Evolutionary conservation across 2,797 vertebrate species (phyloP), one percentile per base, ranked within the genome.

Genomic region (Eupleurogrammus muticus): DNA sequence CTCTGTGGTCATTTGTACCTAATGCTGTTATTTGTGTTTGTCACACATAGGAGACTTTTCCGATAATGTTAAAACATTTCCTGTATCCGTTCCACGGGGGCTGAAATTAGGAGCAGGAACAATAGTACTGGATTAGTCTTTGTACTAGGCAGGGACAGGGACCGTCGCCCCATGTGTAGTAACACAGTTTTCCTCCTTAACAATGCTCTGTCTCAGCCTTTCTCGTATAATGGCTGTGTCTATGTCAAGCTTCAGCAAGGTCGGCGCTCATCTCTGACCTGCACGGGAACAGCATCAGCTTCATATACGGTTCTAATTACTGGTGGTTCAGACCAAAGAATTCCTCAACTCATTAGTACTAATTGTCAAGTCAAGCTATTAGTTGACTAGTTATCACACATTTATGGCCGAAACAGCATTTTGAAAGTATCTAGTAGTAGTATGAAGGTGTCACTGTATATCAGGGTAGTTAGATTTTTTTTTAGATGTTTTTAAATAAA

Each of bases 181-280:
- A 80, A 58, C 82, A 78, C 52, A 64, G 42, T 73, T 63, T 74
- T 63, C 13, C 38, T 35, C 57, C 50, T 38, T 53, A 32, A 86
- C 80, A 87, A 76, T 83, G 47, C 60, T 71, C 52, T 4, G 3
- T 75, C 48, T 80, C 70, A 73, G 44, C 38, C 40, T 34, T n/a
- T 67, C 36, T 66, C 28, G 38, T 3, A 38, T 35, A 74, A 79
- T 60, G 21, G n/a, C 38, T 19, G 23, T 62, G 32, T 65, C 24
- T 58, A n/a, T n/a, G 23, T 73, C 21, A 48, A 46, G 36, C 51
- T n/a, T 20, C 34, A 6, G n/a, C 42, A 17, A 61, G 28, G 57
- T 40, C 38, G 40, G 69, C 56, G 47, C 55, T 62, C 1, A 6
- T 64, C 63, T 60, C 50, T 60, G 54, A 36, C 46, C 54, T 70